Base-by-base conservation (phyloP, 2,888 invertebrate genomes). In the Labia minor region DNA sequence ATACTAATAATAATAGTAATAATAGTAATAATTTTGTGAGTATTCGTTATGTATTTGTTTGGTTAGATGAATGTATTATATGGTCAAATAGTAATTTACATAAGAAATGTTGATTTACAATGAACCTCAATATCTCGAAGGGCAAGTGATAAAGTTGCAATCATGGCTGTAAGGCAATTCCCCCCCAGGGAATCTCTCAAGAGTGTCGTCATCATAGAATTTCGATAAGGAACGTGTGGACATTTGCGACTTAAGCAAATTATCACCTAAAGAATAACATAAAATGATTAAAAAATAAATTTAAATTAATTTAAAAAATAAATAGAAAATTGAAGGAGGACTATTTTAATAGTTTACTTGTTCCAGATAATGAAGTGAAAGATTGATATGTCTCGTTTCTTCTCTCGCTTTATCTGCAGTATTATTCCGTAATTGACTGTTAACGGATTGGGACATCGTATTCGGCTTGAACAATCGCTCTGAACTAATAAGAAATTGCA, bases 301-400 rank as follows among this genome's bases (percentile, higher is more conserved):
- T 33, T 6, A 33, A 33, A 33, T 11, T 33, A 33, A 8, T 33
- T 33, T 11, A 33, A 33, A 33, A 8, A 11, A 33, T 6, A 33
- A 8, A 33, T 33, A 33, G 11, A 33, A 33, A 8, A 33, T 33
- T 8, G n/a, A n/a, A n/a, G n/a, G n/a, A n/a, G n/a, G n/a, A n/a
- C n/a, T n/a, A n/a, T n/a, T n/a, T n/a, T n/a, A n/a, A n/a, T n/a
- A n/a, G n/a, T n/a, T n/a, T 26, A 79, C 81, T 75, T 82, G 81
- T 72, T 83, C 81, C 71, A 83, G 72, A 74, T 79, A 82, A 74
- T 82, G 82, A 64, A 82, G 75, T 19, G 82, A 82, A 67, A 82
- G 75, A 72, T 83, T 83, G 70, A 83, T 83, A 72, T 80, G 78
- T 71, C 80, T 79, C 6, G 82, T 81, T 73, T 83, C 82, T 62